These are phyloP conservation scores for Mechanitis mazaeus DNA, from an alignment of 2,888 invertebrate species.

Conservation along the genomic window DNA sequence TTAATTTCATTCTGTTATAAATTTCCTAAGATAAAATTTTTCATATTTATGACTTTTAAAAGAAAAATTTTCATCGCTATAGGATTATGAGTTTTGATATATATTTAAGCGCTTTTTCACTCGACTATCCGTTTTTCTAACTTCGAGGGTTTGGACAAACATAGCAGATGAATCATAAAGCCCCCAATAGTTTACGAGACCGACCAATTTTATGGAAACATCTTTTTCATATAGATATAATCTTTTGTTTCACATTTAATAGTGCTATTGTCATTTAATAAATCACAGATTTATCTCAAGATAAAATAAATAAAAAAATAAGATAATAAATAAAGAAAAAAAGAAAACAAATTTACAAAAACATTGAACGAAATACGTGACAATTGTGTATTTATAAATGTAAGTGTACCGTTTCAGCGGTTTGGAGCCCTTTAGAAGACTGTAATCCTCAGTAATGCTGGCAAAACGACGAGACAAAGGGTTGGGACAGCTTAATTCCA, in stretches of 20 bases:
- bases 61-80: too few relatives aligned
- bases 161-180: constrained; percentile 72
- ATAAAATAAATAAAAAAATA: neutral
- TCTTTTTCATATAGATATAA: constrained; percentile 33
- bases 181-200: constrained; percentile 70
- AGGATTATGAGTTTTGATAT: neutral
- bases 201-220: constrained; percentile 57
- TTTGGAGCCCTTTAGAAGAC: constrained; percentile 42
- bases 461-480: constrained; percentile 62
- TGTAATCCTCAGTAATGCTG: constrained; percentile 60
- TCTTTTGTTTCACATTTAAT: constrained; percentile 27
- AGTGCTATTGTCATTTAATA: neutral
- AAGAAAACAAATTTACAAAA: neutral
- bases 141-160: constrained; percentile 56
- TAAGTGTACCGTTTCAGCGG: constrained; percentile 35
- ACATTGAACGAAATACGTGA: constrained; percentile 5
- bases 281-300: neutral
- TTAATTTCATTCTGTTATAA: too few relatives aligned
- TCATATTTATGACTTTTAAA: too few relatives aligned
- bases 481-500: constrained; percentile 68
- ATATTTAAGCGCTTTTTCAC: constrained; percentile 30
- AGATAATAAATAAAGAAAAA: too few relatives aligned
- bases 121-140: constrained; percentile 42
- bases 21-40: too few relatives aligned
- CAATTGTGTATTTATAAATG: constrained; percentile 30